These are phyloP conservation scores for Podocnemis expansa DNA, from an alignment of 2,113 vertebrate species.

Conservation along the genomic window DNA sequence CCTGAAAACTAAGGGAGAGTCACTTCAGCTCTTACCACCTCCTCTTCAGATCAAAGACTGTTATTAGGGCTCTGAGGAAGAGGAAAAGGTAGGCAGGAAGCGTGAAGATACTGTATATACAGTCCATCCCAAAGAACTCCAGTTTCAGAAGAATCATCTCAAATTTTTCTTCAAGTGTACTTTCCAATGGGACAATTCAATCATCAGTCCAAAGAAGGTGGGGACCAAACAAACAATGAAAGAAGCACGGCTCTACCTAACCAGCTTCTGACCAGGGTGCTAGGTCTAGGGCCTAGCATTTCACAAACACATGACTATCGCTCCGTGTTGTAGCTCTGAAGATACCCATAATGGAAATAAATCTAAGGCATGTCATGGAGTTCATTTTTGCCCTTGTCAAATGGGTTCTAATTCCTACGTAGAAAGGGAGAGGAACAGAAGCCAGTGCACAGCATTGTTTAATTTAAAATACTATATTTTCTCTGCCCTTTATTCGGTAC, in stretches of 20 bases:
- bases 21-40: not conserved
- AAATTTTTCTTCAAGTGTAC: not conserved
- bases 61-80: not conserved
- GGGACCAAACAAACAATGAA: no score
- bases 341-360: not conserved
- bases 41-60: not conserved
- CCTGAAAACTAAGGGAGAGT: not conserved
- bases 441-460: not conserved
- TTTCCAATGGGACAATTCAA: not conserved
- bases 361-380: not conserved
- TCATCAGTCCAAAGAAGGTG: not conserved
- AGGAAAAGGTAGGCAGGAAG: not conserved
- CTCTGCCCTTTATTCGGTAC: no score
- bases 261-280: no score
- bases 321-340: not conserved
- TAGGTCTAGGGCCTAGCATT: not conserved
- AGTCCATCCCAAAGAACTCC: not conserved
- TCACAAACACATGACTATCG: not conserved
- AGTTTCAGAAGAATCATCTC: not conserved
- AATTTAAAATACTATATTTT: no score
- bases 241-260: no score
- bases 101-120: not conserved
- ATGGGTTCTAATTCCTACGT: no score
- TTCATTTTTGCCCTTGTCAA: not conserved
- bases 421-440: not conserved